Evolutionary conservation across 2,888 invertebrate species (phyloP).

Genomic region (Antheraea assamensis): DNA sequence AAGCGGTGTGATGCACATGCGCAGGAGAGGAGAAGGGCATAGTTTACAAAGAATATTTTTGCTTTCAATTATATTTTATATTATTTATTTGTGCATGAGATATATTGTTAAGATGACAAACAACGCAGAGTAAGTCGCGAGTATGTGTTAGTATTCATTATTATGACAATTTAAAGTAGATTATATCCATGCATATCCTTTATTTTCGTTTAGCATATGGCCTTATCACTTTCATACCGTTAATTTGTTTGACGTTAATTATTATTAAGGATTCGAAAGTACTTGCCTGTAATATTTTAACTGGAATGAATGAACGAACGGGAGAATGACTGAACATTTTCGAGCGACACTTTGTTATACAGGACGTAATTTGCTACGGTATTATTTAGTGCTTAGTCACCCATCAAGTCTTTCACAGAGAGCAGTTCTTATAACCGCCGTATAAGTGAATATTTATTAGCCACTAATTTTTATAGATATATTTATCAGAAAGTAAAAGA

Average conservation of each 20-base stretch:
- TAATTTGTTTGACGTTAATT: constrained; percentile 56
- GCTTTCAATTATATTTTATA: no score
- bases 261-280: constrained; percentile 50
- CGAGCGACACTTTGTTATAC: constrained; percentile 44
- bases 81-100: no score
- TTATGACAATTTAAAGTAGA: no score
- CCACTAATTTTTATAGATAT: neutral
- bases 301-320: constrained; percentile 38
- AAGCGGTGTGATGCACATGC: no score
- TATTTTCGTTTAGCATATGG: constrained; percentile 57
- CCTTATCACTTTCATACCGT: constrained; percentile 60
- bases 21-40: no score
- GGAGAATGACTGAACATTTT: constrained; percentile 48
- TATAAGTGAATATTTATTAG: neutral
- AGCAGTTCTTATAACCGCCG: constrained; percentile 16
- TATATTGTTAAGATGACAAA: no score
- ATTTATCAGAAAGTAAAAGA: neutral
- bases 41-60: no score
- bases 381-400: constrained; percentile 57
- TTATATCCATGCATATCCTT: no score
- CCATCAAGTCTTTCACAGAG: constrained; percentile 46
- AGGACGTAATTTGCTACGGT: constrained; percentile 47
- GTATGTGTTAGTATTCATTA: no score
- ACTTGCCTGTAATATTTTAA: constrained; percentile 45
- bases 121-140: no score